phyloP scores from a whole-genome alignment of 2,797 vertebrate species.

The Tenualosa ilisha region DNA sequence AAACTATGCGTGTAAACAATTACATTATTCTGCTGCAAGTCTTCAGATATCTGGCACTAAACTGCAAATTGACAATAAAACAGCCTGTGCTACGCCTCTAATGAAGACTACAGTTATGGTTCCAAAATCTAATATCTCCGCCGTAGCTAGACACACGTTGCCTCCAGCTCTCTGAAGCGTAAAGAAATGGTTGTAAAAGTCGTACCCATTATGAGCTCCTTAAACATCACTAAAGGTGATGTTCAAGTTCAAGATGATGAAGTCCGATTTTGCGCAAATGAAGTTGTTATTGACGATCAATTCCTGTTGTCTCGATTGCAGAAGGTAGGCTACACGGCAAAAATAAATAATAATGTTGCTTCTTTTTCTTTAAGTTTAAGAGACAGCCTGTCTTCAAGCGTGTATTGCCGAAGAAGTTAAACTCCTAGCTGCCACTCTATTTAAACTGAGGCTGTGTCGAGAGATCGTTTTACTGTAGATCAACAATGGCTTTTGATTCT shows the following conservation, averaged over 20 bases:
- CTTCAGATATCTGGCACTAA: not conserved
- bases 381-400: not conserved
- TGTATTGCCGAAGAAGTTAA: not conserved
- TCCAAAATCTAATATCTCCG: not conserved
- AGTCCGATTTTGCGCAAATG: constrained; percentile 28
- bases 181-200: not conserved
- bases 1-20: constrained; percentile 6
- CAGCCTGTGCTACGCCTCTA: not conserved
- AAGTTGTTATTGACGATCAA: constrained; percentile 42
- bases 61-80: not conserved
- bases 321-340: not conserved
- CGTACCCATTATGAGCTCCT: constrained; percentile 1
- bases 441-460: not conserved
- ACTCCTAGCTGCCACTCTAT: not conserved
- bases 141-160: not conserved
- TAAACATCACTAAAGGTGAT: constrained; percentile 12
- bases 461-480: constrained; percentile 8
- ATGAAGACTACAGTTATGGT: not conserved
- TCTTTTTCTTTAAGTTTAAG: not conserved
- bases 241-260: constrained; percentile 45
- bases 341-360: constrained; percentile 12
- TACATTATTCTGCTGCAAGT: not conserved
- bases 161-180: not conserved
- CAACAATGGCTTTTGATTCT: constrained; percentile 31
- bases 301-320: constrained; percentile 40